Percentiles rank a stretch among this genome's conserved stretches.
Evolutionary conservation across 2,888 invertebrate genomes (phyloP).

Genomic region (Conistra vaccinii): DNA sequence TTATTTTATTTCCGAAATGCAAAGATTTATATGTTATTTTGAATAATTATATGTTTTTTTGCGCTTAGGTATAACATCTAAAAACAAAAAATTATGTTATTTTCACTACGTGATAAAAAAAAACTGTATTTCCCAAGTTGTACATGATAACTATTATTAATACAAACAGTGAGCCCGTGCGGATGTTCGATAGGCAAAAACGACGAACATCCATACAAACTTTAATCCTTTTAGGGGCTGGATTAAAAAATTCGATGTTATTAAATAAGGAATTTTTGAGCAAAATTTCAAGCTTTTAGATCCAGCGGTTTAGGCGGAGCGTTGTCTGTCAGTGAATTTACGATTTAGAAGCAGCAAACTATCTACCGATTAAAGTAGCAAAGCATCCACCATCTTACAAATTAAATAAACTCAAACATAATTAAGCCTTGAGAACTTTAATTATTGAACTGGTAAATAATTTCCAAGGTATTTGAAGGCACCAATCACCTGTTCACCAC

Average conservation of each 20-base stretch:
- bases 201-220: too few relatives aligned
- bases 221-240: too few relatives aligned
- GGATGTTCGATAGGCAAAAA: background rate
- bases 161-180: background rate
- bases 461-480: slow-evolving; percentile 27
- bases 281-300: background rate
- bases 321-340: background rate
- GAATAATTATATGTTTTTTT: background rate
- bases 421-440: slow-evolving; percentile 11
- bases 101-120: background rate
- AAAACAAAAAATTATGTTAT: background rate
- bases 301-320: background rate
- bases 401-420: background rate
- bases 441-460: slow-evolving; percentile 6
- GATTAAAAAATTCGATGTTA: too few relatives aligned
- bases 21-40: background rate
- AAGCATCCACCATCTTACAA: background rate
- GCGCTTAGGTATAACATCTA: background rate
- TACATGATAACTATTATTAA: background rate
- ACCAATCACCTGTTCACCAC: slow-evolving; percentile 47
- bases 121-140: background rate
- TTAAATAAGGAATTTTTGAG: background rate
- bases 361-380: background rate
- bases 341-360: background rate
- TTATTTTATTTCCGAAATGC: background rate